Percentiles rank a stretch among this genome's conserved stretches.
These are phyloP conservation scores for Apogon talboti DNA, from an alignment of 2,797 vertebrate species.

Conservation along the genomic window DNA sequence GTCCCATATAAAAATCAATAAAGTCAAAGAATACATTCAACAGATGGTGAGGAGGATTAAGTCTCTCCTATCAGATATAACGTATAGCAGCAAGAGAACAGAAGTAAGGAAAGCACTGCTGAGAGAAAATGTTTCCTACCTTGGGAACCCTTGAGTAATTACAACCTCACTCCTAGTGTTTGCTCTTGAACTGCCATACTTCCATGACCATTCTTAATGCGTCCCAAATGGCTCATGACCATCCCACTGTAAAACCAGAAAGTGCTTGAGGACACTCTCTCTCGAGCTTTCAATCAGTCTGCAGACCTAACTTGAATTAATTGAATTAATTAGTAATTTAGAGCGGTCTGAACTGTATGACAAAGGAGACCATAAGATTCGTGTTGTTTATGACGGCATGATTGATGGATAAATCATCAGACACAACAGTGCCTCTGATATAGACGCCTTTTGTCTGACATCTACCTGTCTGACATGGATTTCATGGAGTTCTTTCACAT, in stretches of 20 bases:
- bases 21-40: too few relatives aligned
- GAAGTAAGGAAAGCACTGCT: neutral
- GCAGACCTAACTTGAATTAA: slow-evolving; percentile 3
- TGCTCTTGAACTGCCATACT: neutral
- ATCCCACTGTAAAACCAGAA: neutral
- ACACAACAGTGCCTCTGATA: neutral
- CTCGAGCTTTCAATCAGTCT: neutral
- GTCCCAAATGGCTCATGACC: neutral
- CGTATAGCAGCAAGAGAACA: neutral
- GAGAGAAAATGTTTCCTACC: neutral
- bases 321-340: too few relatives aligned
- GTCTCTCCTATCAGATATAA: neutral
- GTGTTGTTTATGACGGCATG: neutral
- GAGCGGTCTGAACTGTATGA: neutral
- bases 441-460: neutral
- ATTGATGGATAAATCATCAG: neutral
- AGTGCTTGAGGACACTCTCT: neutral
- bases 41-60: neutral
- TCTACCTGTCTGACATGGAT: neutral
- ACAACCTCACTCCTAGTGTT: neutral
- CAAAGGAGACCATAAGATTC: too few relatives aligned
- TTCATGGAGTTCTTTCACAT: slow-evolving; percentile 1
- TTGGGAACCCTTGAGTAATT: neutral
- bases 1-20: too few relatives aligned
- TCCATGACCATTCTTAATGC: neutral